phyloP scores from a whole-genome alignment of 2,888 invertebrate species.

The Chrysina gloriosa region DNA sequence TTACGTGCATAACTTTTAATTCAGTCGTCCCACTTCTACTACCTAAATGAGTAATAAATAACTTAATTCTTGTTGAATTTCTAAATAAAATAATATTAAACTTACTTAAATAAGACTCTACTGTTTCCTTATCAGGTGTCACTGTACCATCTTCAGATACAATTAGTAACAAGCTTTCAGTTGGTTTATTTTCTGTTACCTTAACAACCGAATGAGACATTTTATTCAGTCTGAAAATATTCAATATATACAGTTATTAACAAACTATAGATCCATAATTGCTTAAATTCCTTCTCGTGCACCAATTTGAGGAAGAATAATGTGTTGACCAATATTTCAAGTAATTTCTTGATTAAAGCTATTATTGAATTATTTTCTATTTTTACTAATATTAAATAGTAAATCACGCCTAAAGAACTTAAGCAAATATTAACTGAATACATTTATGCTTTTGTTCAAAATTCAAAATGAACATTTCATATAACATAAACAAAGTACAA shows the following conservation, averaged over 20 bases:
- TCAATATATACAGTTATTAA: conserved; percentile 27
- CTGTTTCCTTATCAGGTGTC: conserved; percentile 82
- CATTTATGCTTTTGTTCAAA: conserved; percentile 20
- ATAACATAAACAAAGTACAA: conserved; percentile 13
- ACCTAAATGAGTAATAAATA: conserved; percentile 51
- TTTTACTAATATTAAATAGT: neutral
- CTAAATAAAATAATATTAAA: conserved; percentile 46
- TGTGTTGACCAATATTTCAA: neutral
- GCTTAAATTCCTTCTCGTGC: conserved; percentile 29
- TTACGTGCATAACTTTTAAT: conserved; percentile 62
- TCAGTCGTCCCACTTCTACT: conserved; percentile 59
- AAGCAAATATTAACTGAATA: conserved; percentile 37
- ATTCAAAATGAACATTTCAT: conserved; percentile 16
- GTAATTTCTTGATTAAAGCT: neutral
- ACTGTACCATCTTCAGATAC: conserved; percentile 89
- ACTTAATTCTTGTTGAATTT: too few species aligned
- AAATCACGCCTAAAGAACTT: conserved; percentile 13
- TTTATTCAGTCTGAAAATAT: conserved; percentile 35
- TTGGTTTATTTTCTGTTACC: conserved; percentile 63
- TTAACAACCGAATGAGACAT: conserved; percentile 65
- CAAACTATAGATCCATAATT: conserved; percentile 6
- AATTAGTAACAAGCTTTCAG: conserved; percentile 83
- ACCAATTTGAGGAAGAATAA: neutral
- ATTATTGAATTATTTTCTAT: neutral
- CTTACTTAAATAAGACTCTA: conserved; percentile 84